Base-by-base conservation (phyloP, 2,888 invertebrate genomes). In the Phasia obesa region DNA sequence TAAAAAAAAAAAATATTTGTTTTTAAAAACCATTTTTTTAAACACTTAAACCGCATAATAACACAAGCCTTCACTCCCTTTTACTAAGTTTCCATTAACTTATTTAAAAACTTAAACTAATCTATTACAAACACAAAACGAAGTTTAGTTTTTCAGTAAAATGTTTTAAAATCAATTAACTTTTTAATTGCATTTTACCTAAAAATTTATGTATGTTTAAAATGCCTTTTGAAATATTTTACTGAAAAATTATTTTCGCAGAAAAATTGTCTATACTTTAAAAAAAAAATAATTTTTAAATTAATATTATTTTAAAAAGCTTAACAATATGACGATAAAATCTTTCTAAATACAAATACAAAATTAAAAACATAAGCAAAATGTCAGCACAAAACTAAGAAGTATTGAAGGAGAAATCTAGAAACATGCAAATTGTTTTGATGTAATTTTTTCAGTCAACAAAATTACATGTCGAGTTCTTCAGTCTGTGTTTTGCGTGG, bases 401-500 rank as follows among this genome's bases (percentile, higher is more conserved):
- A 15, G 17, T 7, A 47, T 17, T 17, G 0, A 19, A 47, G 5
- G 9, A 47, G 9, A n/a, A 4, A 2, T 4, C 6, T 19, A 17
- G 7, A 55, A 67, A 82, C 82, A 84, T 79, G 81, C 82, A 82
- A 78, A 81, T 79, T 83, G 60, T 62, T 75, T 73, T 84, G 73
- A 84, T 81, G 84, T 81, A 84, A 81, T 84, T 84, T 84, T 73
- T 62, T 9, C 59, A 70, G 60, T 88, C 86, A 87, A 88, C 87
- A 86, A 88, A 77, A 86, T 85, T 83, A 83, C 83, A 89, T 90
- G 89, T 90, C 89, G 89, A 89, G 89, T 89, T 89, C 89, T 89
- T 90, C 89, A 87, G 88, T 89, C 87, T 89, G 89, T 89, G 89
- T 89, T 89, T 83, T 89, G 90, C 89, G 89, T 89, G 89, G 89